These are phyloP conservation scores for Drosophila parthenogenetica DNA, from an alignment of 2,888 invertebrate genomes.

Conservation along the genomic window DNA sequence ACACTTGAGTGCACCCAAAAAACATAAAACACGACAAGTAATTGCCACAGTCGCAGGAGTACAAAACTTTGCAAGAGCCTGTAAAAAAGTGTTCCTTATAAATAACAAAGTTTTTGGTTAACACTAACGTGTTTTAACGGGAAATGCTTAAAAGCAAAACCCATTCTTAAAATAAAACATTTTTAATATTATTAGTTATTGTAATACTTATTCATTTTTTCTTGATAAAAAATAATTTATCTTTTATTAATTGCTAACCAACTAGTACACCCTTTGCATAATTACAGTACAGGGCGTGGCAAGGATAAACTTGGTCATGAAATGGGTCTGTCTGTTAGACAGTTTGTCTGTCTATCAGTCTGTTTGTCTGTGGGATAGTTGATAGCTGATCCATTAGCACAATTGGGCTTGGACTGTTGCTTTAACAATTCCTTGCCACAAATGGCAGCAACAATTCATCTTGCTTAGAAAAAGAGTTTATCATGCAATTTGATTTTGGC, in stretches of 20 bases:
- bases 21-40: slow-evolving; percentile 3
- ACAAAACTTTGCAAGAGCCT: background rate
- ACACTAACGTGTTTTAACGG: too few species aligned
- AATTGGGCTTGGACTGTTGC: slow-evolving; percentile 65
- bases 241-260: too few species aligned
- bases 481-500: slow-evolving; percentile 63
- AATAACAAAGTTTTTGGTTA: background rate
- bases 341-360: slow-evolving; percentile 8
- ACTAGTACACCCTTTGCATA: background rate
- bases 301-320: slow-evolving; percentile 15
- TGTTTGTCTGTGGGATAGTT: slow-evolving; percentile 29
- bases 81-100: background rate
- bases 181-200: background rate
- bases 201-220: background rate
- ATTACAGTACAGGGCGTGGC: background rate
- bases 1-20: slow-evolving; percentile 63
- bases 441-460: slow-evolving; percentile 63
- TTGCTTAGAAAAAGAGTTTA: slow-evolving; percentile 39
- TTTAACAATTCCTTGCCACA: slow-evolving; percentile 10
- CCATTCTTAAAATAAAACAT: too few species aligned
- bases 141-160: too few species aligned
- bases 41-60: background rate
- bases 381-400: slow-evolving; percentile 71
- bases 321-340: slow-evolving; percentile 21
- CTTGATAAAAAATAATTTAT: too few species aligned